phyloP scores from a whole-genome alignment of 2,888 invertebrate species.

The Choreutis nemorana region DNA sequence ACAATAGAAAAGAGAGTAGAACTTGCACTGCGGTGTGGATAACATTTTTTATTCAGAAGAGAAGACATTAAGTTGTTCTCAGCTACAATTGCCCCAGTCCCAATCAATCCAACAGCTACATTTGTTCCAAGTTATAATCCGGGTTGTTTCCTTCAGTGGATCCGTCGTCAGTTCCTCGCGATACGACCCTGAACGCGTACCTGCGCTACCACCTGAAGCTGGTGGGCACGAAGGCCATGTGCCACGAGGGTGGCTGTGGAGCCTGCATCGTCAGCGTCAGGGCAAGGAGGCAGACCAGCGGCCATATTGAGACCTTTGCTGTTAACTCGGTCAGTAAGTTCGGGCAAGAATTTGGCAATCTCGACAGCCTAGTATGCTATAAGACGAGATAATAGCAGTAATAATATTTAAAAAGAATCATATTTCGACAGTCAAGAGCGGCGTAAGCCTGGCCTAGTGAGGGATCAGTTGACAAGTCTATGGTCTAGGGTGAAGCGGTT shows the following conservation, averaged over 20 bases:
- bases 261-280: slow-evolving; percentile 44
- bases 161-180: slow-evolving; percentile 34
- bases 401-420: too few relatives aligned
- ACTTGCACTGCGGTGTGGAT: not conserved
- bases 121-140: too few relatives aligned
- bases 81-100: too few relatives aligned
- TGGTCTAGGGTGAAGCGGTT: too few relatives aligned
- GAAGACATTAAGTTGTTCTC: too few relatives aligned
- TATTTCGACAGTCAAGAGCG: too few relatives aligned
- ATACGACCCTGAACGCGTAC: slow-evolving; percentile 69
- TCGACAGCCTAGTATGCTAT: too few relatives aligned
- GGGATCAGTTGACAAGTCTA: too few relatives aligned
- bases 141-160: slow-evolving; percentile 30
- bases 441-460: too few relatives aligned
- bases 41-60: too few relatives aligned
- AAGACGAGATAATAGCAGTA: too few relatives aligned
- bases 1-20: not conserved
- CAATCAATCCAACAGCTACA: too few relatives aligned
- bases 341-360: not conserved
- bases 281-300: slow-evolving; percentile 28
- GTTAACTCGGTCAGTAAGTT: slow-evolving; percentile 42
- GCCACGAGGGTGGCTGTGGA: slow-evolving; percentile 48
- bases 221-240: slow-evolving; percentile 71
- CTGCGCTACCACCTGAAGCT: slow-evolving; percentile 66
- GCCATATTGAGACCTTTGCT: slow-evolving; percentile 32